Conservation (phyloP, 2,113 vertebrate genomes). For the Embiotoca jacksoni region DNA sequence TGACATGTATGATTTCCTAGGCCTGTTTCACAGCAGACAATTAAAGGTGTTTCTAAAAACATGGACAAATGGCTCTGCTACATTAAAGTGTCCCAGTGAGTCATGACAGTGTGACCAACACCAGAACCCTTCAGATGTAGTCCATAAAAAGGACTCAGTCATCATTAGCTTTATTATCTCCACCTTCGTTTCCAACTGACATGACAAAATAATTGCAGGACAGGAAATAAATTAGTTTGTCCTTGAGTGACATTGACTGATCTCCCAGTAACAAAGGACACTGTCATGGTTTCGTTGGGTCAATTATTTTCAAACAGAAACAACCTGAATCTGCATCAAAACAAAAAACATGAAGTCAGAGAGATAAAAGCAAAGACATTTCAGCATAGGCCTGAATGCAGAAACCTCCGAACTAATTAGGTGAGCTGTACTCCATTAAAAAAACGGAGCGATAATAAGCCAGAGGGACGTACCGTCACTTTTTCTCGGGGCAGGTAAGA, state of each 20-base stretch:
- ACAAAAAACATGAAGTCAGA: too few species aligned
- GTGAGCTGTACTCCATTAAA: too few species aligned
- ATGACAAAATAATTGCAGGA: neutral
- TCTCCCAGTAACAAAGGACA: neutral
- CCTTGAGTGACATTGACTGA: neutral
- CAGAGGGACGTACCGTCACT: slow-evolving; percentile 57
- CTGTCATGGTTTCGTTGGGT: too few species aligned
- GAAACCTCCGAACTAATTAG: too few species aligned
- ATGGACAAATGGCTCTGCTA: neutral
- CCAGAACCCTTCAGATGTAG: neutral
- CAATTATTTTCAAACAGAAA: too few species aligned
- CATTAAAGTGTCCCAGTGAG: neutral
- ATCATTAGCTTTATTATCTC: neutral
- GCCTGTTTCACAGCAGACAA: too few species aligned
- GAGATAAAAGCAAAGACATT: too few species aligned
- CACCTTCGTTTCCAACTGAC: neutral
- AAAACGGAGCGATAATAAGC: neutral
- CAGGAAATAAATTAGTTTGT: neutral
- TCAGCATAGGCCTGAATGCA: too few species aligned
- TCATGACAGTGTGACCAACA: neutral
- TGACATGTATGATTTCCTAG: too few species aligned
- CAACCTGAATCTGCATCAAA: too few species aligned
- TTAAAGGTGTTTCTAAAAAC: neutral
- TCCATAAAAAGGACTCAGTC: neutral
- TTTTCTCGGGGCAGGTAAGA: neutral